These are phyloP conservation scores for Andrena marginata DNA, from an alignment of 2,888 invertebrate genomes.

Conservation along the genomic window DNA sequence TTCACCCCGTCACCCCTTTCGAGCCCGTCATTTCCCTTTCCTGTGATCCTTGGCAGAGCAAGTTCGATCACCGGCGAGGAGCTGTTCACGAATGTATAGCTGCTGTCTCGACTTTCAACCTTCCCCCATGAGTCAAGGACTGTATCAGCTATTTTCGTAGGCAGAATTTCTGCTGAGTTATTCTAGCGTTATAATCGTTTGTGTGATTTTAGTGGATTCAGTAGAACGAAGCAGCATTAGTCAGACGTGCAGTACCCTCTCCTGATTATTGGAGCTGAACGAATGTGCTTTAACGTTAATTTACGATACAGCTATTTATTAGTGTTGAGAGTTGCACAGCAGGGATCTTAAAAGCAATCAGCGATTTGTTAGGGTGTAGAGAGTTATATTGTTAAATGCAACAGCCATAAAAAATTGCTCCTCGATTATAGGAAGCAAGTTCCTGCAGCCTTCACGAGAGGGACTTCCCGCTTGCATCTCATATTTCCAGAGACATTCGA, in stretches of 20 bases:
- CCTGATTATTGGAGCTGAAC: neutral
- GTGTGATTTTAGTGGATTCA: neutral
- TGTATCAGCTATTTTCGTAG: neutral
- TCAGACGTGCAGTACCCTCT: neutral
- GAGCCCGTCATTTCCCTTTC: conserved; percentile 54
- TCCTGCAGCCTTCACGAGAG: neutral
- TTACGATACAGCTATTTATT: neutral
- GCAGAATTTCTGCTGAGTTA: neutral
- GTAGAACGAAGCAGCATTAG: neutral
- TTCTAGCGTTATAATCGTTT: neutral
- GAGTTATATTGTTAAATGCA: neutral
- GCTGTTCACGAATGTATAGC: neutral
- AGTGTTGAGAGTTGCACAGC: neutral
- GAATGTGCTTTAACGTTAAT: neutral
- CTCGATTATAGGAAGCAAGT: too few relatives aligned
- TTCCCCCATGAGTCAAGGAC: neutral
- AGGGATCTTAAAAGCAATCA: neutral
- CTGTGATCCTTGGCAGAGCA: conserved; percentile 60
- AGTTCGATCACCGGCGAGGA: conserved; percentile 31
- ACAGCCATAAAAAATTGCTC: neutral
- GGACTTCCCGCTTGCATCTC: neutral
- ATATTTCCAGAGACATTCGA: neutral
- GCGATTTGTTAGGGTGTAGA: neutral
- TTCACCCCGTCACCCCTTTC: conserved; percentile 50
- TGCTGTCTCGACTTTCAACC: conserved; percentile 3